Base-by-base conservation (phyloP, 1,140 invertebrate species). In the Drosophila athabasca region DNA sequence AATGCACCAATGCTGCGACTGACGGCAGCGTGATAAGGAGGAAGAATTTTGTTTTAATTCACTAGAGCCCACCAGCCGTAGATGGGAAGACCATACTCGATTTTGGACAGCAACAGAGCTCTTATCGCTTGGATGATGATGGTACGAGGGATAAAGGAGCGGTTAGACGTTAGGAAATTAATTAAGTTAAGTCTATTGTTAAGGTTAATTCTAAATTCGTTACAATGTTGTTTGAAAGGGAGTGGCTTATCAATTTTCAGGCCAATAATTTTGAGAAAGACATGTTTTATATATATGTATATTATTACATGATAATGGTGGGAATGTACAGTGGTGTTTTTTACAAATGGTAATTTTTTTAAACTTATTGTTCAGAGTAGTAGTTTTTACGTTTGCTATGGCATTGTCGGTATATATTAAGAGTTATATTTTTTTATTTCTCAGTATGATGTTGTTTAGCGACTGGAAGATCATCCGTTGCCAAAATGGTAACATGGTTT, bases 401-500 rank as follows among this genome's bases (percentile, higher is more conserved):
- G 65, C 58, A 48, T 62, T 15, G 6, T 54, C 65, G 6, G 58
- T 59, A 24, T 68, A 68, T 7, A 69, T 26, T 44, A n/a, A 52
- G 0, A 64, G 39, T 29, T 58, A 26, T 11, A 64, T 58, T 7
- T 58, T 29, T 22, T 17, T 46, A 11, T 46, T 11, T 58, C 3
- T 26, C 19, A 58, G n/a, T 1, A 58, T 48, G 2, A 64, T 58
- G 54, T 53, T 70, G 43, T 70, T 70, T 15, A 65, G 29, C 17
- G 39, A 39, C 15, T 70, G 50, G 13, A 58, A 70, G 57, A n/a
- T n/a, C n/a, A 66, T 66, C 61, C 26, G 49, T 52, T 35, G 49
- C 51, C 48, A 67, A 31, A 8, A 71, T 48, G 50, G 66, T 44
- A 46, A 72, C 57, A 66, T 76, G 68, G 58, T 74, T 71, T 71